Conservation (phyloP, 1,140 invertebrate species). For the Intoshia linei region DNA sequence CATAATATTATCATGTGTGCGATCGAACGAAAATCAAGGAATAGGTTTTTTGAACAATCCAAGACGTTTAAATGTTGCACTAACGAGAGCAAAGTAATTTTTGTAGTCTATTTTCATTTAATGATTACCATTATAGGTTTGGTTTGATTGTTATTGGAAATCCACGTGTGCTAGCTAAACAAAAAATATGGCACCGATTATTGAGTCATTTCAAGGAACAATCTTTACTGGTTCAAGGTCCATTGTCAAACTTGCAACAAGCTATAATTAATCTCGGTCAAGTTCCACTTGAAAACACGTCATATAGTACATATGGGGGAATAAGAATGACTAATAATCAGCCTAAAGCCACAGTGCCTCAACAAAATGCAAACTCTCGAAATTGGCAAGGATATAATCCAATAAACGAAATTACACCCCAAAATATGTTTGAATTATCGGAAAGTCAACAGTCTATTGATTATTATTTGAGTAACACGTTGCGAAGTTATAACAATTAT, state of each 20-base stretch:
- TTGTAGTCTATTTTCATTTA: constrained; percentile 1
- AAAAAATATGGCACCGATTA: constrained; percentile 88
- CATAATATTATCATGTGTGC: constrained; percentile 55
- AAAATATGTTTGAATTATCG: too few species aligned
- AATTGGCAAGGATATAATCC: too few species aligned
- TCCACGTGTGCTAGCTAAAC: constrained; percentile 83
- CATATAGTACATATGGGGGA: too few species aligned
- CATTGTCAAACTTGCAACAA: constrained; percentile 77
- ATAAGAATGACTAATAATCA: too few species aligned
- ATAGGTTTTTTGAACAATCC: constrained; percentile 83
- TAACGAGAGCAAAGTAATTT: constrained; percentile 63
- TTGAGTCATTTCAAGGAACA: constrained; percentile 89
- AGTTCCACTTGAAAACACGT: too few species aligned
- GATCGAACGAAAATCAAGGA: constrained; percentile 61
- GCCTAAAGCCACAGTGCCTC: too few species aligned
- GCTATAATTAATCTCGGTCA: too few species aligned
- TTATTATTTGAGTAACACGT: too few species aligned
- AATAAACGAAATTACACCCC: too few species aligned
- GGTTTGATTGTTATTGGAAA: constrained; percentile 95
- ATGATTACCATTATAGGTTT: constrained; percentile 11
- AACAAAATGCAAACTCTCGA: too few species aligned
- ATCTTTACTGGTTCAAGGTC: constrained; percentile 79
- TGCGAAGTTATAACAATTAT: too few species aligned
- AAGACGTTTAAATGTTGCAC: constrained; percentile 69
- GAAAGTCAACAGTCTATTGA: too few species aligned